A percentile compares a stretch with the other conserved stretches of the same genome.
phyloP scores from a whole-genome alignment of 2,113 vertebrate genomes.

The Rattus rattus region DNA sequence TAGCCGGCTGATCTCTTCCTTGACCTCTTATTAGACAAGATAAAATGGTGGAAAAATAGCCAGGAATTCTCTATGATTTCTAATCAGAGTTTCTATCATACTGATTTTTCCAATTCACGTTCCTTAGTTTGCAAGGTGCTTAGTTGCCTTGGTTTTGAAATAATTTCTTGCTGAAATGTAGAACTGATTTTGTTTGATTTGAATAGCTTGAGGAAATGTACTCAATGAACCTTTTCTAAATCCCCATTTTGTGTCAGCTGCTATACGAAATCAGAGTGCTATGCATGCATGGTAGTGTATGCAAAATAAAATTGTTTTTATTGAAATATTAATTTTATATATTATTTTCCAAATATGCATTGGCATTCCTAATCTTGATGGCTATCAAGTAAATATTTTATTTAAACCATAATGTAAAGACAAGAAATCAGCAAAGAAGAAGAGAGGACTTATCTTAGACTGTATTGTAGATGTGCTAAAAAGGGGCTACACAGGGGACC shows the following conservation, averaged over 20 bases:
- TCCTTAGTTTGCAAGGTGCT: background rate
- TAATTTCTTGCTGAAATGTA: background rate
- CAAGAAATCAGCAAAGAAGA: background rate
- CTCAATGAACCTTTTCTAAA: background rate
- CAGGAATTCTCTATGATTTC: slow-evolving; percentile 15
- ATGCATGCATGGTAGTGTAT: background rate
- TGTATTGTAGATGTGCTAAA: background rate
- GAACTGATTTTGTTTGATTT: background rate
- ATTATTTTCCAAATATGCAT: background rate
- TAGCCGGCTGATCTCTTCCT: background rate
- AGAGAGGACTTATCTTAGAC: background rate
- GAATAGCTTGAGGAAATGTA: background rate
- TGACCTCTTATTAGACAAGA: slow-evolving; percentile 54
- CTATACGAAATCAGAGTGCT: background rate
- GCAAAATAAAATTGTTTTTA: background rate
- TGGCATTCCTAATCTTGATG: background rate
- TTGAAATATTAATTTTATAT: background rate
- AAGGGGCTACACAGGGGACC: background rate
- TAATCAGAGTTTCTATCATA: slow-evolving; percentile 28
- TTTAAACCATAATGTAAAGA: background rate
- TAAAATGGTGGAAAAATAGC: background rate
- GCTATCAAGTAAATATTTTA: background rate
- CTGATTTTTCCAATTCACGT: background rate
- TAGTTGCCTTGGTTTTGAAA: slow-evolving; percentile 3
- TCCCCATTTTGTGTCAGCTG: background rate